Percentiles rank a stretch among this genome's conserved stretches.
These are phyloP conservation scores for Dendronephthya gigantea DNA, from an alignment of 64 coral and sea anemone species.

Conservation along the genomic window DNA sequence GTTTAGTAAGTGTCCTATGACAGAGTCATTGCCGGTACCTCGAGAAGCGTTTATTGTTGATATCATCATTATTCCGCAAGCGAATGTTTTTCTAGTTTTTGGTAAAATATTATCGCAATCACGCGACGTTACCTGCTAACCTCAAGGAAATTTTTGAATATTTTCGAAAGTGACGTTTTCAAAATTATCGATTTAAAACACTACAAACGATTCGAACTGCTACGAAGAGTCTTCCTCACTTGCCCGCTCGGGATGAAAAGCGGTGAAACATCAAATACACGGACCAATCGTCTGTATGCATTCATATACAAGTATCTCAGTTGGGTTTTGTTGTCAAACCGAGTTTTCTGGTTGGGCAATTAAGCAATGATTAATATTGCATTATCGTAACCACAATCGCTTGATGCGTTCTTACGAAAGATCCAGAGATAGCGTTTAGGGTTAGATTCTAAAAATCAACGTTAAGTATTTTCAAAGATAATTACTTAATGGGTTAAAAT, in stretches of 20 bases:
- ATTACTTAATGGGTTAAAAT: too few relatives aligned
- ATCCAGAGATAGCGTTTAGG: neutral
- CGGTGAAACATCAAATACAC: neutral
- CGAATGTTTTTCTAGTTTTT: neutral
- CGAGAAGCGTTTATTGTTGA: neutral
- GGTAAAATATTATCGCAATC: neutral
- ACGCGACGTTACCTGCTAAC: neutral
- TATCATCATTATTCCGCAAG: neutral
- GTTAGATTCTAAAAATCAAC: too few relatives aligned
- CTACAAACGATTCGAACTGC: neutral
- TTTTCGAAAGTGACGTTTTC: neutral
- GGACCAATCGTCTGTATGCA: neutral
- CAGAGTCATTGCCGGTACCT: neutral
- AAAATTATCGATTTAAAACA: neutral
- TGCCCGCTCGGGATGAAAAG: neutral
- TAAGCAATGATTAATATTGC: neutral
- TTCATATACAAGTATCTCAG: neutral
- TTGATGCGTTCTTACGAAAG: neutral
- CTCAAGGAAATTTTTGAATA: neutral
- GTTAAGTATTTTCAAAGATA: too few relatives aligned
- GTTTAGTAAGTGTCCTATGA: neutral
- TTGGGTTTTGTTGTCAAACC: neutral
- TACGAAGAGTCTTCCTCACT: neutral
- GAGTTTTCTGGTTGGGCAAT: neutral
- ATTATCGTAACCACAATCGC: conserved; percentile 9